Evolutionary conservation across 2,888 invertebrate genomes (phyloP).

Genomic region (Trachelus troglodyta): DNA sequence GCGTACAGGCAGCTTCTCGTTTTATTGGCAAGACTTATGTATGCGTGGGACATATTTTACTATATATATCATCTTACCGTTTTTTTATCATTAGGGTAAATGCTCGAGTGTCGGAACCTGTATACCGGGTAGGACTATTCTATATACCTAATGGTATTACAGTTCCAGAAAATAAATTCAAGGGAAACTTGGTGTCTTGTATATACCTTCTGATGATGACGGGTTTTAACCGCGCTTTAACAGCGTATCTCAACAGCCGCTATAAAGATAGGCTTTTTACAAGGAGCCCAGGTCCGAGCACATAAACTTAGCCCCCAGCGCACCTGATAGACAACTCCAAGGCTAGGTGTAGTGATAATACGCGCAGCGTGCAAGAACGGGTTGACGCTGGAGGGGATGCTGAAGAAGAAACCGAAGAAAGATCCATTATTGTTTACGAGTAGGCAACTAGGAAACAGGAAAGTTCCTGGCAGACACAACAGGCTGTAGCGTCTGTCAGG

Average conservation of each 20-base stretch:
- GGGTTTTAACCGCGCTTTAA: conserved; percentile 47
- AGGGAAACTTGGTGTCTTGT: neutral
- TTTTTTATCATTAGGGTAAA: neutral
- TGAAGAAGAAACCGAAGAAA: neutral
- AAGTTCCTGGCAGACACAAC: neutral
- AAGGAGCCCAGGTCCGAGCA: conserved; percentile 21
- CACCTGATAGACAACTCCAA: conserved; percentile 45
- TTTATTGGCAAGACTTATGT: neutral
- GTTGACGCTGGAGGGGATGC: neutral
- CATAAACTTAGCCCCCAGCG: conserved; percentile 37
- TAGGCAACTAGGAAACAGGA: neutral
- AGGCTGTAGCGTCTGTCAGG: neutral
- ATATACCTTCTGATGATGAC: conserved; percentile 17
- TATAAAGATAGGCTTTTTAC: conserved; percentile 43
- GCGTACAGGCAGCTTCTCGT: neutral
- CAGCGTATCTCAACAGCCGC: conserved; percentile 44
- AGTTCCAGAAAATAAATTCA: neutral
- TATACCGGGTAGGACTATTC: neutral
- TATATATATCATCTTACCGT: neutral
- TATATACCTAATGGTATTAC: neutral
- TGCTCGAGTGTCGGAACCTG: neutral
- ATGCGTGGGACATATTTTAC: neutral
- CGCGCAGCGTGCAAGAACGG: conserved; percentile 3
- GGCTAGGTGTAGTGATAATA: conserved; percentile 14
- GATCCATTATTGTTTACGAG: conserved; percentile 6